phyloP scores from a whole-genome alignment of 2,797 vertebrate species.

The Pipistrellus pygmaeus region DNA sequence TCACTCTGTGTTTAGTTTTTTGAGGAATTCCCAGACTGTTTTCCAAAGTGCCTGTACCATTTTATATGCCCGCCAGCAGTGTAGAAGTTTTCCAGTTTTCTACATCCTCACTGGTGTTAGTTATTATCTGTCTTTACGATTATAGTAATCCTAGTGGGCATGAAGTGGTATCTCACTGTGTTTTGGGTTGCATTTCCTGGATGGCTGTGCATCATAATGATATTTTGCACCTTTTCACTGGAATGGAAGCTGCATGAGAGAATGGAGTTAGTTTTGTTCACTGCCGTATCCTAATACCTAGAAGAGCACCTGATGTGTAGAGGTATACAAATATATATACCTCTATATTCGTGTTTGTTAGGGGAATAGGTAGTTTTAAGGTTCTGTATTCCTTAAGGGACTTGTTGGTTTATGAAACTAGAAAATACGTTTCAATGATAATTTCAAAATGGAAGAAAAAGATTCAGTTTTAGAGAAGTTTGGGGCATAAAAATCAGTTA shows the following conservation, averaged over 20 bases:
- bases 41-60: not conserved
- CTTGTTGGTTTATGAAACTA: constrained; percentile 47
- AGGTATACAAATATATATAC: not conserved
- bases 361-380: not conserved
- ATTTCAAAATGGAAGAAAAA: constrained; percentile 42
- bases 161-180: not conserved
- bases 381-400: not conserved
- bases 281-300: not conserved
- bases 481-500: constrained; percentile 47
- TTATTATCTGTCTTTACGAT: not conserved
- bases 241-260: not conserved
- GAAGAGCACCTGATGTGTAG: not conserved
- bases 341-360: not conserved
- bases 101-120: not conserved
- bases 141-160: not conserved
- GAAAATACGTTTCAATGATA: constrained; percentile 34
- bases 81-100: not conserved
- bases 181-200: not conserved
- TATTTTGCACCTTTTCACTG: not conserved
- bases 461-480: constrained; percentile 40
- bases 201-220: not conserved
- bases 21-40: not conserved
- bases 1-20: constrained; percentile 3
- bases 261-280: constrained; percentile 33
- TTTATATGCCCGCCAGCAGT: not conserved